These are phyloP conservation scores for Hypolimnas misippus DNA, from an alignment of 2,888 invertebrate species.

Conservation along the genomic window DNA sequence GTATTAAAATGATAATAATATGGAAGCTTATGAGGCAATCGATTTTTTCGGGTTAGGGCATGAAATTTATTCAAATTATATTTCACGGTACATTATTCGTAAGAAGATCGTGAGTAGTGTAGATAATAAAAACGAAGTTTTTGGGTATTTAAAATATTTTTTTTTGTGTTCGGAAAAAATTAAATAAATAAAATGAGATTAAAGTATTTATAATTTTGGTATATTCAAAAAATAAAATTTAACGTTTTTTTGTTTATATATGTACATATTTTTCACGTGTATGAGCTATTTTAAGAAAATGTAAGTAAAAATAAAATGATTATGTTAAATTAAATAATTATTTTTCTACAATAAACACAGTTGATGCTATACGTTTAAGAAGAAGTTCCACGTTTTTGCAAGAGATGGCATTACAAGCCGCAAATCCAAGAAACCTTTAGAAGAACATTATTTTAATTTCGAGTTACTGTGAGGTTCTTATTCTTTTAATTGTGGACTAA, in stretches of 20 bases:
- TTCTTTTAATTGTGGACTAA: too few species aligned
- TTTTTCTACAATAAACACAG: not conserved
- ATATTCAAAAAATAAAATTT: too few species aligned
- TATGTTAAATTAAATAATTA: too few species aligned
- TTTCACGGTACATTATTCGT: constrained; percentile 59
- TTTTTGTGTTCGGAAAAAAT: constrained; percentile 40
- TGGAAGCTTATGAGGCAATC: constrained; percentile 49
- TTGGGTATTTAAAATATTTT: constrained; percentile 9
- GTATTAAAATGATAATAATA: constrained; percentile 41
- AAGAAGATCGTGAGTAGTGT: constrained; percentile 52
- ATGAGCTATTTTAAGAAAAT: too few species aligned
- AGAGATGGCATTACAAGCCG: constrained; percentile 24
- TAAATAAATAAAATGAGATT: too few species aligned
- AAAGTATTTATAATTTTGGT: too few species aligned
- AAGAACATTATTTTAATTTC: not conserved
- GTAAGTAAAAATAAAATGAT: too few species aligned
- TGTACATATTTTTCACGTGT: too few species aligned
- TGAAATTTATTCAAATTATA: constrained; percentile 66
- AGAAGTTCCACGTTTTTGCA: not conserved
- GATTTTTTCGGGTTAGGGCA: constrained; percentile 52
- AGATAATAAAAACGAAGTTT: constrained; percentile 47
- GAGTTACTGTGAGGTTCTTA: too few species aligned
- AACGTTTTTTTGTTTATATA: too few species aligned
- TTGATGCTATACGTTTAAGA: not conserved
- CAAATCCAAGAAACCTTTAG: not conserved